Conservation (phyloP, 2,888 invertebrate species). For the Agrotis segetum region DNA sequence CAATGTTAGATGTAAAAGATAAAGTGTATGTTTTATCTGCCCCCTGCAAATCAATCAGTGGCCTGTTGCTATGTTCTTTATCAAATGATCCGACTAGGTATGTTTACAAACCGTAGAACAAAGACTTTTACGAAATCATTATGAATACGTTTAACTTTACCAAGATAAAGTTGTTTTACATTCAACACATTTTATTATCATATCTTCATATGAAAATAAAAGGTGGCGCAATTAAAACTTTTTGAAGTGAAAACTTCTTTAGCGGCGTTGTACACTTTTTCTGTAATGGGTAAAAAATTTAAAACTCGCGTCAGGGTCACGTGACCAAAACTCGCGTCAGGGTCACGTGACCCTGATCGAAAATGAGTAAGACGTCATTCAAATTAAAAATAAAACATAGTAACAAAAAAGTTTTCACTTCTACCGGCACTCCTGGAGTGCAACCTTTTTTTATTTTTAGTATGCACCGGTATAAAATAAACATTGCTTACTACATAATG, state of each 20-base stretch:
- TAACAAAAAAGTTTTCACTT: too few relatives aligned
- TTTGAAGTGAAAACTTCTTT: too few relatives aligned
- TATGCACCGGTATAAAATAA: conserved; percentile 20
- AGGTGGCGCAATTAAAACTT: conserved; percentile 39
- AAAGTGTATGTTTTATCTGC: conserved; percentile 69
- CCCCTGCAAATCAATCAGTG: conserved; percentile 75
- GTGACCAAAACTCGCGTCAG: too few relatives aligned
- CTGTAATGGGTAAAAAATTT: too few relatives aligned
- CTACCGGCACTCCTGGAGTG: too few relatives aligned
- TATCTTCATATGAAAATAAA: conserved; percentile 31
- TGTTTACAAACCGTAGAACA: conserved; percentile 67
- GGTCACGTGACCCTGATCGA: too few relatives aligned
- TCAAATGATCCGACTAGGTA: conserved; percentile 62
- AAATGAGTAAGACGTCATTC: too few relatives aligned
- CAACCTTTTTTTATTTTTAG: too few relatives aligned
- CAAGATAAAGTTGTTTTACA: conserved; percentile 72
- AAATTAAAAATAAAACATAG: too few relatives aligned
- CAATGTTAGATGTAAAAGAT: conserved; percentile 49
- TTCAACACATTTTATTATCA: conserved; percentile 36
- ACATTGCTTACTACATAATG: conserved; percentile 7
- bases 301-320: too few relatives aligned
- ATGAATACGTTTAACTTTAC: conserved; percentile 60
- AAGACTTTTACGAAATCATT: conserved; percentile 67
- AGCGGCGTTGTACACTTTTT: too few relatives aligned
- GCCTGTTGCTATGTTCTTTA: conserved; percentile 74